A percentile compares a stretch with the other conserved stretches of the same genome.
phyloP scores from a whole-genome alignment of 2,113 vertebrate genomes.

The Spermophilus dauricus region DNA sequence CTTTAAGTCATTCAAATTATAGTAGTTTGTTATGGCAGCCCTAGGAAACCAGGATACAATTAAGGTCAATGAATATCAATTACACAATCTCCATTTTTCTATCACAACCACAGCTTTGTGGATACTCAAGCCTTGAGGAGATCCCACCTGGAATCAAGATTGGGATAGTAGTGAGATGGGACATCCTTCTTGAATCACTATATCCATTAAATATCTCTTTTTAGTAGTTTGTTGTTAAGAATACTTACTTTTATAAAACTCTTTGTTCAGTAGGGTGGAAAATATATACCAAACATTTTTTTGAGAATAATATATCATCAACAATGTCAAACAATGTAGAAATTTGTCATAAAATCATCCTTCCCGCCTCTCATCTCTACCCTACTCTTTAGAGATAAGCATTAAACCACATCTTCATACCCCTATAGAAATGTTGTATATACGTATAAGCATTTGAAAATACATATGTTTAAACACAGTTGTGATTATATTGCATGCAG shows the following conservation, averaged over 20 bases:
- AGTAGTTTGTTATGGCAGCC: background rate
- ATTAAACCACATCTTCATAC: background rate
- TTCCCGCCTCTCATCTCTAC: background rate
- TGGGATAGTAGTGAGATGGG: background rate
- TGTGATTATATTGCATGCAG: background rate
- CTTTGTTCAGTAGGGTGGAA: background rate
- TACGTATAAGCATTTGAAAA: background rate
- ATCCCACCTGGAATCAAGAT: background rate
- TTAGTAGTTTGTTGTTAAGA: background rate
- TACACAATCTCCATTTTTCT: background rate
- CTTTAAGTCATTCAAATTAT: background rate
- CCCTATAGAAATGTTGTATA: background rate
- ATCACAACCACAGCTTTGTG: background rate
- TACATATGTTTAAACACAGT: background rate
- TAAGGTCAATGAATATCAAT: background rate
- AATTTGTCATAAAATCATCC: background rate
- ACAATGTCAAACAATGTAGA: background rate
- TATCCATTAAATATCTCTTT: background rate
- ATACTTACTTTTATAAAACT: background rate
- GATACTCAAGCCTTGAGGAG: background rate
- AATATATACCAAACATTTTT: background rate
- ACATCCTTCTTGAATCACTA: background rate
- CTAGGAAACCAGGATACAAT: background rate
- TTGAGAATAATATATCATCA: background rate
- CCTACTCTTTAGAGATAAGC: background rate